phyloP scores from a whole-genome alignment of 2,797 vertebrate genomes.

The Pelodytes ibericus region DNA sequence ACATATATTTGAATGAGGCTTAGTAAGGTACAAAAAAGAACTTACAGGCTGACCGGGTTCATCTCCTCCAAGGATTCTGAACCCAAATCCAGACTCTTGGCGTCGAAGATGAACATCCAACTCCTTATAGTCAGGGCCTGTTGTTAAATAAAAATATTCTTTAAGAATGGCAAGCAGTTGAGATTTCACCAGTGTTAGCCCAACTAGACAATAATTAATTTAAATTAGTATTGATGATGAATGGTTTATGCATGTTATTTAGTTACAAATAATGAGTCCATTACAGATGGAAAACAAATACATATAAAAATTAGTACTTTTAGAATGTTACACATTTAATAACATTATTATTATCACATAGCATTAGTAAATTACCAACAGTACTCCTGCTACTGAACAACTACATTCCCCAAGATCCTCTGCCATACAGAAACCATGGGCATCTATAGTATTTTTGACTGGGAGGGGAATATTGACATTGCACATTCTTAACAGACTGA shows the following conservation, averaged over 20 bases:
- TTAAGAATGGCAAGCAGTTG: background rate
- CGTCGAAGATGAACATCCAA: slow-evolving; percentile 93
- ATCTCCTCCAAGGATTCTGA: slow-evolving; percentile 96
- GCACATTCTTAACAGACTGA: no score
- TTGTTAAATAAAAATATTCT: slow-evolving; percentile 59
- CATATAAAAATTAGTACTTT: background rate
- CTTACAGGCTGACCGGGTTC: slow-evolving; percentile 98
- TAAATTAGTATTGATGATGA: slow-evolving; percentile 25
- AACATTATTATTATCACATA: background rate
- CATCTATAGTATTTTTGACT: no score
- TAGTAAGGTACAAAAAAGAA: slow-evolving; percentile 57
- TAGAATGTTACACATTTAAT: background rate
- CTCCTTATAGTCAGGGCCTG: slow-evolving; percentile 92
- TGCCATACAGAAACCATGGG: no score
- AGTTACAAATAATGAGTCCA: slow-evolving; percentile 17
- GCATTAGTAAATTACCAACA: background rate
- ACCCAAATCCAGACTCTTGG: slow-evolving; percentile 97
- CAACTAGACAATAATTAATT: background rate
- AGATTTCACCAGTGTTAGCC: background rate
- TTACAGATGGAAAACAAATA: slow-evolving; percentile 20
- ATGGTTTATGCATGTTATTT: slow-evolving; percentile 40
- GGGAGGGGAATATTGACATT: no score
- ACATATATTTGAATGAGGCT: background rate
- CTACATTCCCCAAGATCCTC: no score
- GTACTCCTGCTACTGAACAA: no score